These are phyloP conservation scores for Coptodon rendalli DNA, from an alignment of 2,113 vertebrate genomes.

Conservation along the genomic window DNA sequence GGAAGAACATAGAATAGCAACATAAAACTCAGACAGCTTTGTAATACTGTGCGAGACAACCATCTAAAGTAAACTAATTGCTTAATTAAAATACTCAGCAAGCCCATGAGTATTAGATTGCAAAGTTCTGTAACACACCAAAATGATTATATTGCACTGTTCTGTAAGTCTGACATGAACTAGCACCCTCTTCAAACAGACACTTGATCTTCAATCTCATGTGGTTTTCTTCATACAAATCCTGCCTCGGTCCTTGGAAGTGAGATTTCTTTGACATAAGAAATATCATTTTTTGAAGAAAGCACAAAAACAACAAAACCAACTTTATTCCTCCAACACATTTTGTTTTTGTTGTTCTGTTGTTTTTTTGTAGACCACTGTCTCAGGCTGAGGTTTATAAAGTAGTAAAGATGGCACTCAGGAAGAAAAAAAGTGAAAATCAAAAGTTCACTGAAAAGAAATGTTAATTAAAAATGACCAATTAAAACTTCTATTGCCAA, in stretches of 20 bases:
- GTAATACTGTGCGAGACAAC: not conserved
- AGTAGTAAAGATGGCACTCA: not conserved
- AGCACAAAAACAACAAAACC: not conserved
- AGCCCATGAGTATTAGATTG: not conserved
- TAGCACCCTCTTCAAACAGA: not conserved
- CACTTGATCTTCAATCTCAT: not conserved
- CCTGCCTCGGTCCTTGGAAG: not conserved
- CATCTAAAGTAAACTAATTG: not conserved
- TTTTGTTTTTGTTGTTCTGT: not conserved
- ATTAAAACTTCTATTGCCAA: not conserved
- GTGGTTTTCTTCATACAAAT: not conserved
- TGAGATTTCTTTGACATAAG: not conserved
- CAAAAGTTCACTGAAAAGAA: not conserved
- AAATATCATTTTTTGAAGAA: not conserved
- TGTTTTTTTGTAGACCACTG: not conserved
- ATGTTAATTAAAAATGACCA: not conserved
- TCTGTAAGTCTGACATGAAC: not conserved
- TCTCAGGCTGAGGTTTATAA: not conserved
- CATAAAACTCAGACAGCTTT: not conserved
- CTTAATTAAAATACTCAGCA: not conserved
- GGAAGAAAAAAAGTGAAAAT: not conserved
- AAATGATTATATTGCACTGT: not conserved
- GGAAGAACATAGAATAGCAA: not conserved
- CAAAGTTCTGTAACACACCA: not conserved
- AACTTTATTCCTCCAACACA: not conserved